These are phyloP conservation scores for Microcaecilia unicolor DNA, from an alignment of 2,797 vertebrate species.

Conservation along the genomic window DNA sequence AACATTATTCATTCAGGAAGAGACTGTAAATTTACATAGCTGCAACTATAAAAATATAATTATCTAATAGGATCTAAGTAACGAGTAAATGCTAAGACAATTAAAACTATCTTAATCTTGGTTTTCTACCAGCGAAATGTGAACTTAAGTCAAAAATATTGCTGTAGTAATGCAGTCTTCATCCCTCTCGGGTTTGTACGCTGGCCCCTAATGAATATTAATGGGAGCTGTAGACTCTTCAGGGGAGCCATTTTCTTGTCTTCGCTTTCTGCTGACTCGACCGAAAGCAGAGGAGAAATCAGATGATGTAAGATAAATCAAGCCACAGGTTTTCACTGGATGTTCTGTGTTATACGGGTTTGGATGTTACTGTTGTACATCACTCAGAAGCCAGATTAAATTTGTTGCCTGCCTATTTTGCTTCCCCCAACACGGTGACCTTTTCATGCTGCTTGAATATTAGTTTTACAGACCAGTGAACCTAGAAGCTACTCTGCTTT, in stretches of 20 bases:
- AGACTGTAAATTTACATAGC: background rate
- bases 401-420: no score
- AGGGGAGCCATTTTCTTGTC: conserved; percentile 26
- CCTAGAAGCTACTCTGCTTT: no score
- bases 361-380: no score
- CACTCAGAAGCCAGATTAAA: no score
- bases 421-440: no score
- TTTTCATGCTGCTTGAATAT: no score
- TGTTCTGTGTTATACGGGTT: background rate
- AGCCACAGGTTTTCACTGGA: conserved; percentile 4
- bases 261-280: conserved; percentile 58
- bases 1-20: conserved; percentile 10
- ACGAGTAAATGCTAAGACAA: conserved; percentile 6
- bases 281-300: conserved; percentile 40
- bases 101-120: conserved; percentile 8
- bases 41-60: conserved; percentile 6
- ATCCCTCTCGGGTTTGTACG: conserved; percentile 19
- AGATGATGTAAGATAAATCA: conserved; percentile 33
- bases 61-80: conserved; percentile 1
- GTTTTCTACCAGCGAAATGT: conserved; percentile 6
- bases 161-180: conserved; percentile 25
- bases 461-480: no score
- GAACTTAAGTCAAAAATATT: conserved; percentile 20
- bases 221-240: conserved; percentile 27
- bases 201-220: conserved; percentile 44